A percentile compares a stretch with the other conserved stretches of the same genome.
Conservation (phyloP, 2,797 vertebrate genomes). For the Coluber constrictor region DNA sequence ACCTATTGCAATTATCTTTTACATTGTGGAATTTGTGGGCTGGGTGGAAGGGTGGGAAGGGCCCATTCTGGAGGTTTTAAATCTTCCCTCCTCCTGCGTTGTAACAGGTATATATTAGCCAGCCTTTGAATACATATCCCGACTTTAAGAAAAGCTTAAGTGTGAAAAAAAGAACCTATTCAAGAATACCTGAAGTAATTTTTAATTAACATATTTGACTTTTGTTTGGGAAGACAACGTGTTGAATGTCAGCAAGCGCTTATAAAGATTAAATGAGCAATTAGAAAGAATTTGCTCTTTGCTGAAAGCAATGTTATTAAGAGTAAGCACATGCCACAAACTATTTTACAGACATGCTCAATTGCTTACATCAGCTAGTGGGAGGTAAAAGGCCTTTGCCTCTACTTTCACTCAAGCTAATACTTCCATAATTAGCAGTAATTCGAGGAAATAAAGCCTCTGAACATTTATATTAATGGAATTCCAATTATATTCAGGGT, state of each 20-base stretch:
- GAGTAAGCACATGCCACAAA: conserved; percentile 11
- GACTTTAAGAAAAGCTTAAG: neutral
- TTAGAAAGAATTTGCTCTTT: conserved; percentile 17
- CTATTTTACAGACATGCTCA: conserved; percentile 6
- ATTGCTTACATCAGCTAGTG: conserved; percentile 6
- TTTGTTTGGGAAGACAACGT: conserved; percentile 17
- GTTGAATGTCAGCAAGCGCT: neutral
- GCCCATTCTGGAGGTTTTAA: neutral
- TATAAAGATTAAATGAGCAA: conserved; percentile 27
- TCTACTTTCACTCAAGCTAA: neutral
- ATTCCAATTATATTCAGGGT: neutral
- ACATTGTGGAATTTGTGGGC: neutral
- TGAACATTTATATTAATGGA: conserved; percentile 2
- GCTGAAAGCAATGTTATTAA: conserved; percentile 27
- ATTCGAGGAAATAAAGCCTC: conserved; percentile 19
- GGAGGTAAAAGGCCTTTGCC: conserved; percentile 21
- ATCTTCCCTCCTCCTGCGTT: neutral
- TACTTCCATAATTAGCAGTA: conserved; percentile 12
- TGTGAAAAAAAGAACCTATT: conserved; percentile 15
- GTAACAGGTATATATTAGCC: neutral
- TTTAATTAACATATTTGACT: conserved; percentile 32
- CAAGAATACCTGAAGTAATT: neutral
- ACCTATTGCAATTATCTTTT: neutral
- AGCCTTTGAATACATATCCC: conserved; percentile 4
- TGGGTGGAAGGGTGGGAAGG: neutral